Evolutionary conservation across 1,140 invertebrate genomes (phyloP), one percentile per base, ranked within the genome.

Genomic region (Bombus balteatus): DNA sequence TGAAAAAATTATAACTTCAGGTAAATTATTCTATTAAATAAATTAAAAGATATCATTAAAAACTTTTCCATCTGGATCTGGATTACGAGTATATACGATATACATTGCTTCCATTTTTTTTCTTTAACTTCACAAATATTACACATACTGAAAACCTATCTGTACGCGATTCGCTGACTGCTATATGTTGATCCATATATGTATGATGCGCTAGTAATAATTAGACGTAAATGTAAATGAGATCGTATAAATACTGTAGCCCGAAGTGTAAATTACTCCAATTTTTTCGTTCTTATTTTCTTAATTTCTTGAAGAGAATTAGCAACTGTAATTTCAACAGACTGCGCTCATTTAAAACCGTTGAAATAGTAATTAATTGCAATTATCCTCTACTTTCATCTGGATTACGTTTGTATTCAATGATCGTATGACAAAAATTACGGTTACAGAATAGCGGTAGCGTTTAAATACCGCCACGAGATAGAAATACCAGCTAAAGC

Each of bases 211-310:
- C 68, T 89, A 53, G 18, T 53, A 89, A 89, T 71, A 89, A 70
- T 89, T 89, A 89, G 34, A 83, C 81, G 57, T 89, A 89, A 85
- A 87, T 82, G 65, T 88, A 87, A 88, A 91, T 91, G 91, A 91
- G 91, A 91, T 91, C 91, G 90, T 88, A 68, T 87, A 88, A 91
- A 91, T 91, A 91, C 91, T 91, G 91, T 90, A 90, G 87, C 86
- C 86, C 81, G 65, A 90, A 90, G 88, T 89, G 81, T 78, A 87
- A 87, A 87, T 79, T 83, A 90, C 89, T 84, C 81, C 85, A 87
- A 87, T 90, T 75, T 57, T 81, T 73, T 68, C 43, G 18, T 28
- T 76, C 37, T 68, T 53, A 18, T 59, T 47, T 53, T 22, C 32
- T 43, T 25, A 10, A n/a, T n/a, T 43, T 37, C 72, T 57, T 32